Conservation (phyloP, 2,113 vertebrate species). For the Pelodiscus sinensis region DNA sequence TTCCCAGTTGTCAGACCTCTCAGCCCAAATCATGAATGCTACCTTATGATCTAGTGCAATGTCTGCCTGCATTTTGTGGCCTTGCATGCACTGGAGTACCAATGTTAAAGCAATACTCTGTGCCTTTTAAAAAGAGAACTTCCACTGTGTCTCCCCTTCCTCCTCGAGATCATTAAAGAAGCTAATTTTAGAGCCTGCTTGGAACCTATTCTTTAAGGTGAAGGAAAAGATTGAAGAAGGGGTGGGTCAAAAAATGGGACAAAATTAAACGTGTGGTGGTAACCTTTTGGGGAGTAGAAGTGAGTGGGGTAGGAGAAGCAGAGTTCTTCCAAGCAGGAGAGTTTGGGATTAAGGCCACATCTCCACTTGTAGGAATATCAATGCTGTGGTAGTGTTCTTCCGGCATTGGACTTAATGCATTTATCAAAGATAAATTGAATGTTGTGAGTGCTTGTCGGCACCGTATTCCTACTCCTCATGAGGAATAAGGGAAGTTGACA, state of each 20-base stretch:
- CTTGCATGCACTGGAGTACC: not conserved
- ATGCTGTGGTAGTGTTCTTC: no score
- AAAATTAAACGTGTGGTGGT: not conserved
- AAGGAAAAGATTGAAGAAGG: not conserved
- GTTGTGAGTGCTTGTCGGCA: no score
- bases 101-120: not conserved
- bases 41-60: not conserved
- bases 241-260: not conserved
- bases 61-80: not conserved
- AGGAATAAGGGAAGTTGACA: no score
- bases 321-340: not conserved
- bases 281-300: not conserved
- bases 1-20: not conserved
- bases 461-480: no score
- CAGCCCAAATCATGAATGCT: not conserved
- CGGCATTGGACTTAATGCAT: no score
- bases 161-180: not conserved
- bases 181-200: not conserved
- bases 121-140: not conserved
- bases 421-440: no score
- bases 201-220: not conserved
- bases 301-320: not conserved
- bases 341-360: not conserved
- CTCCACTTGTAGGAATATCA: no score
- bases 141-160: not conserved